Evolutionary conservation across 2,888 invertebrate species (phyloP).

Genomic region (Danaus chrysippus): DNA sequence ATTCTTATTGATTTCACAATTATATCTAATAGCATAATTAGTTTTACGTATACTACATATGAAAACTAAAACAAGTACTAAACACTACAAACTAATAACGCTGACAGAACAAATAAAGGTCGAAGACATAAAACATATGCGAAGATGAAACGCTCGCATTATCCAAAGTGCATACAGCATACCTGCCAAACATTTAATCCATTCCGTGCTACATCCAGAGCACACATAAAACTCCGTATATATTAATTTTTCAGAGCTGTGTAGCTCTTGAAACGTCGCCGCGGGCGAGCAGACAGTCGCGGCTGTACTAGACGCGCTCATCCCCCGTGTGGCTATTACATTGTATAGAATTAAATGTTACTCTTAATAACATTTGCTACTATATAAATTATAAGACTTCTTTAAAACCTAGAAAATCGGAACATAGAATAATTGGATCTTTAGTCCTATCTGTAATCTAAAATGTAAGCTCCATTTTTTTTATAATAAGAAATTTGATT

Average conservation of each 20-base stretch:
- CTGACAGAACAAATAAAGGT: conserved; percentile 21
- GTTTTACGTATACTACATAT: too few species aligned
- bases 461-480: too few species aligned
- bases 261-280: conserved; percentile 63
- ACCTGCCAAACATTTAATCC: conserved; percentile 40
- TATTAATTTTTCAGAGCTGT: conserved; percentile 68
- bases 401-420: too few species aligned
- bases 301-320: conserved; percentile 55
- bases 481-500: too few species aligned
- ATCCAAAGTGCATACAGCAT: conserved; percentile 35
- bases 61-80: conserved; percentile 10
- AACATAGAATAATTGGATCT: too few species aligned
- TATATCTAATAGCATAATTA: too few species aligned
- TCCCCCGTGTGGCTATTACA: conserved; percentile 41
- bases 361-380: too few species aligned
- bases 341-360: conserved; percentile 21
- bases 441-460: too few species aligned
- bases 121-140: conserved; percentile 28
- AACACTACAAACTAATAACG: conserved; percentile 22
- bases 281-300: conserved; percentile 65
- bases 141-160: conserved; percentile 32
- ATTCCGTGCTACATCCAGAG: conserved; percentile 32
- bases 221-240: conserved; percentile 43
- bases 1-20: too few species aligned
- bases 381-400: too few species aligned